Conservation (phyloP, 37 sponge, comb jelly and placozoan species). For the Mnemiopsis leidyi region DNA sequence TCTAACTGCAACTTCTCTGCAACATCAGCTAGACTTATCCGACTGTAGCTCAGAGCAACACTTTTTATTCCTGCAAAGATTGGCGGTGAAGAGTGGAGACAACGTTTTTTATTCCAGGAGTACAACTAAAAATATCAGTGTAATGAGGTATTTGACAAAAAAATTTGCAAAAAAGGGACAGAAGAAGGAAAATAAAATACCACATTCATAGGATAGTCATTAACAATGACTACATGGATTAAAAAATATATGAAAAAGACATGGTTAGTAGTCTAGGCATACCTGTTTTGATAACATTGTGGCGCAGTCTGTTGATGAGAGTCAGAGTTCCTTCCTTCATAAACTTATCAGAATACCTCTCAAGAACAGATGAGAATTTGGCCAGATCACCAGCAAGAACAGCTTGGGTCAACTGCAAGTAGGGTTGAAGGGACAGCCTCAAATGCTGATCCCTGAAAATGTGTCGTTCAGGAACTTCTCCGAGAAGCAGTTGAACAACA, state of each 20-base stretch:
- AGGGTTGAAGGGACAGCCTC: conserved; percentile 80
- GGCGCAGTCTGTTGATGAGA: conserved; percentile 84
- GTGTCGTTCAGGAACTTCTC: conserved; percentile 90
- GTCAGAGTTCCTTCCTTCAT: conserved; percentile 84
- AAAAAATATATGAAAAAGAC: too few relatives aligned
- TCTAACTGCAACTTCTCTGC: conserved; percentile 87
- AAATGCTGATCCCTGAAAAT: conserved; percentile 85
- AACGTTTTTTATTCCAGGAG: too few relatives aligned
- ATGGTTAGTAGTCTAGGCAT: too few relatives aligned
- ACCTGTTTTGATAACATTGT: conserved; percentile 99
- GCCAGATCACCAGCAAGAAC: conserved; percentile 88
- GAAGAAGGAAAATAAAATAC: neutral
- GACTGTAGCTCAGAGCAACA: conserved; percentile 70
- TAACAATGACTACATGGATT: neutral
- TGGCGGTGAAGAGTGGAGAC: too few relatives aligned
- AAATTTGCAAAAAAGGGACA: neutral
- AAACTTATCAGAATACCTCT: conserved; percentile 74
- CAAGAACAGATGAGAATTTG: conserved; percentile 76
- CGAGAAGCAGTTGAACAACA: conserved; percentile 91
- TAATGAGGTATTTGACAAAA: too few relatives aligned
- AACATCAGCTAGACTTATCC: conserved; percentile 89
- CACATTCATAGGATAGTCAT: neutral
- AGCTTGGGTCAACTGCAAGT: conserved; percentile 88
- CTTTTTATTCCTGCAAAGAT: conserved; percentile 61
- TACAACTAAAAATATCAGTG: too few relatives aligned